Base-by-base conservation (phyloP, 2,113 vertebrate genomes). In the Chelonoidis abingdonii region DNA sequence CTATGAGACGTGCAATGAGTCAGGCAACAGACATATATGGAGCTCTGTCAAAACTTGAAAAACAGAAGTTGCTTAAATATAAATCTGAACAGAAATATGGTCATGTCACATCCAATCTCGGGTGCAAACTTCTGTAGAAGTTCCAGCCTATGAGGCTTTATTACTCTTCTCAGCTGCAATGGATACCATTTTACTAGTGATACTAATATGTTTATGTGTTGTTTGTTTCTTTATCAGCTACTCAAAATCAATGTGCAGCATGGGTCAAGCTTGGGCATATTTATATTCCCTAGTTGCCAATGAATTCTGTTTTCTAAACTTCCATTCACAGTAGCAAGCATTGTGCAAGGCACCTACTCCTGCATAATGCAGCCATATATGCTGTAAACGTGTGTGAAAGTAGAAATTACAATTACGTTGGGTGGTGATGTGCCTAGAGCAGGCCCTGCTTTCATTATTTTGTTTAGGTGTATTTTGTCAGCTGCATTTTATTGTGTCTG, bases 51-150 rank as follows among this genome's bases (percentile, higher is more conserved):
- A 91, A 92, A 52, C 13, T 54, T 16, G 35, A 4, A 24, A 56
- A 11, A 4, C 6, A 56, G 72, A 88, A 47, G 14, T 24, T 82
- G 87, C 52, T 65, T 0, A 84, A 88, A 7, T 21, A 0, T 47
- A 41, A 27, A 41, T 87, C 3, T 21, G 49, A 31, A 14, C 2
- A 0, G 21, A 52, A 21, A 2, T 4, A 12, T 22, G 16, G 8
- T n/a, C 14, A 44, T 69, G 35, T 44, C 35, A 54, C 91, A 12
- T 41, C 14, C 83, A 53, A 44, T 4, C 1, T 1, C 8, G 65
- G 50, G 9, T 54, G 38, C 53, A 44, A 47, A 53, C 27, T 27
- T 29, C 44, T 80, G 19, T 25, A 12, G 4, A 12, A 2, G 1
- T 5, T 57, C 25, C 56, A 25, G 25, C 56, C 56, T 27, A 12